Evolutionary conservation across 2,888 invertebrate genomes (phyloP).

Genomic region (Petrolisthes manimaculis): DNA sequence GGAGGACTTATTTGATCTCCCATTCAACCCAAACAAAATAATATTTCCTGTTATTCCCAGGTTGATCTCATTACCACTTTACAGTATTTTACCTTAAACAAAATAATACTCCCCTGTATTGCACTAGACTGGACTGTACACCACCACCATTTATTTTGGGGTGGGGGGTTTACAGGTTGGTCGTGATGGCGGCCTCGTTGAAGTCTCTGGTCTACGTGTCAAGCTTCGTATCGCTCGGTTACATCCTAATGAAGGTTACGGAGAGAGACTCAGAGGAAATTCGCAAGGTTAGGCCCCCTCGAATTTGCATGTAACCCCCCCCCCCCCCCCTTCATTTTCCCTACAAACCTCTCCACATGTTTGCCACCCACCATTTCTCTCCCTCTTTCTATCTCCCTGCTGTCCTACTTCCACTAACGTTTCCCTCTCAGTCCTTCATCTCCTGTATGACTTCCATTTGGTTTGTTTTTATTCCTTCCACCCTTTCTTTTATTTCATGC

Average conservation of each 20-base stretch:
- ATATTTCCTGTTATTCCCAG: no score
- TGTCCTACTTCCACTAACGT: not conserved
- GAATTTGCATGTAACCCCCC: not conserved
- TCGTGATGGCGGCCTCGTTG: slow-evolving; percentile 8
- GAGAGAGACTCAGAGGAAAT: slow-evolving; percentile 50
- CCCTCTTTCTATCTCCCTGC: not conserved
- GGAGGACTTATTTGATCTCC: no score
- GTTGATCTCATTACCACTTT: no score
- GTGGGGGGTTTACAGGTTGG: not conserved
- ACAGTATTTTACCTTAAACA: no score
- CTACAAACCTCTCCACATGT: not conserved
- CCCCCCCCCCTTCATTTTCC: slow-evolving; percentile 17
- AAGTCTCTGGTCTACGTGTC: slow-evolving; percentile 42
- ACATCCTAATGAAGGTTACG: slow-evolving; percentile 49
- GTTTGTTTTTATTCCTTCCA: no score
- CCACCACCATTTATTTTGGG: no score
- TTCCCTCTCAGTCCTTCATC: no score
- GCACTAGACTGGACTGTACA: no score
- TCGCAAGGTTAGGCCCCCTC: slow-evolving; percentile 48
- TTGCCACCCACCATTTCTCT: not conserved
- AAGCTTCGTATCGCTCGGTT: slow-evolving; percentile 32
- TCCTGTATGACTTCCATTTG: no score
- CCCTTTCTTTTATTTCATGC: no score
- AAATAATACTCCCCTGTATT: no score
- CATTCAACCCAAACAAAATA: no score